Base-by-base conservation (phyloP, 1,140 invertebrate genomes). In the Maconellicoccus hirsutus region DNA sequence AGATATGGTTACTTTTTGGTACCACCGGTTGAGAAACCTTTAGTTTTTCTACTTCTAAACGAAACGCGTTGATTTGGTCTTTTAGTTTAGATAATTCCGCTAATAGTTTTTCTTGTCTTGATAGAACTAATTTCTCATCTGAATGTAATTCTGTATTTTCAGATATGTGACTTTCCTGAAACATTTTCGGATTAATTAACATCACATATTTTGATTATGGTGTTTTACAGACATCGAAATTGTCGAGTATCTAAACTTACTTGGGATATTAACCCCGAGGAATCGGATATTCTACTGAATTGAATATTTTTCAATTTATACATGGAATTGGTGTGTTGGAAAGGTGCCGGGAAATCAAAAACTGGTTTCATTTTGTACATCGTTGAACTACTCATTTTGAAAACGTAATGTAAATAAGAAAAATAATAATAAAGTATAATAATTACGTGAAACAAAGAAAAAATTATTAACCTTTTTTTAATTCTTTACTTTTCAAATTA, bases 301-400 rank as follows among this genome's bases (percentile, higher is more conserved):
- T 76, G 74, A 42, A 76, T 21, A 70, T 73, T 75, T 69, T 75
- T 76, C 70, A 76, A 71, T 19, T 70, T 71, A 59, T 76, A 76
- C 73, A 76, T 75, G 12, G 70, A 33, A 59, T 25, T 69, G 1
- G 74, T 75, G 8, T 61, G 63, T 12, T 74, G 22, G 23, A 75
- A 14, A 8, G 42, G 21, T 27, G 61, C 21, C 21, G 72, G 70
- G 2, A 75, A 26, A 14, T 71, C 21, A 72, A 75, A 71, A 3
- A 75, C 22, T 8, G 75, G 74, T 63, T 75, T 75, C 39, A 76
- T 66, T 27, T 72, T 72, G 25, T 76, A 76, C 73, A 76, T 76
- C 21, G 39, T 70, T 16, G 42, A 52, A 3, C 6, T 52, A 19
- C 42, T 52, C 42, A 52, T 52, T 52, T 52, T 52, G 42, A 52